Percentiles rank a stretch among this genome's conserved stretches.
Conservation (phyloP, 2,888 invertebrate species). For the Cheilosia variabilis region DNA sequence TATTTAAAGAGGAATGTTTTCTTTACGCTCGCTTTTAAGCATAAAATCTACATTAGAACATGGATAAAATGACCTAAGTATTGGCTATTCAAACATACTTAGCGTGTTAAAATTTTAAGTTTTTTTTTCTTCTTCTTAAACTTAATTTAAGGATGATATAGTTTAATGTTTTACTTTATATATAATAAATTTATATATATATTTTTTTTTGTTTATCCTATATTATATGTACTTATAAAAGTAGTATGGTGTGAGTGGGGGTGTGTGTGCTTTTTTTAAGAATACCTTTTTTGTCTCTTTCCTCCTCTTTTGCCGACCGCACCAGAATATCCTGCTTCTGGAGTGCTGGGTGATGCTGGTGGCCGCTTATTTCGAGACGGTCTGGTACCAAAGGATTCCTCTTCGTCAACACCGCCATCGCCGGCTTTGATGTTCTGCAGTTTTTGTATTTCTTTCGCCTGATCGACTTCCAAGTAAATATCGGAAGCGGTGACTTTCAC, state of each 20-base stretch:
- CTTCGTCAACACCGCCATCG: constrained; percentile 53
- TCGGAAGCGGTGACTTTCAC: constrained; percentile 85
- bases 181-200: constrained; percentile 12
- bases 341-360: constrained; percentile 73
- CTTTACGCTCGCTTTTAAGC: constrained; percentile 29
- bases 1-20: constrained; percentile 54
- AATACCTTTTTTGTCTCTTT: constrained; percentile 78
- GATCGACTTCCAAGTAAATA: constrained; percentile 85
- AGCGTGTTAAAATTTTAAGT: constrained; percentile 37
- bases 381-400: constrained; percentile 58
- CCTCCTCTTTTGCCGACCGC: constrained; percentile 73
- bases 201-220: constrained; percentile 31
- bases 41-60: constrained; percentile 51
- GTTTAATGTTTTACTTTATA: constrained; percentile 14
- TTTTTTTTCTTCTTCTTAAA: constrained; percentile 37
- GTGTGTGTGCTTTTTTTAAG: constrained; percentile 66
- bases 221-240: constrained; percentile 60
- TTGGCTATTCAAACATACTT: constrained; percentile 54
- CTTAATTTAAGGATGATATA: constrained; percentile 43
- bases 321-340: constrained; percentile 77
- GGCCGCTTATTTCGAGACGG: constrained; percentile 75
- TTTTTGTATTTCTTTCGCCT: constrained; percentile 85
- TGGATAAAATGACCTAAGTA: constrained; percentile 56
- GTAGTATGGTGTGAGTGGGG: constrained; percentile 55
- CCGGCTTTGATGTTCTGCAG: constrained; percentile 61